Percentiles rank a stretch among this genome's conserved stretches.
Conservation (phyloP, 2,113 vertebrate species). For the Nicator chloris region DNA sequence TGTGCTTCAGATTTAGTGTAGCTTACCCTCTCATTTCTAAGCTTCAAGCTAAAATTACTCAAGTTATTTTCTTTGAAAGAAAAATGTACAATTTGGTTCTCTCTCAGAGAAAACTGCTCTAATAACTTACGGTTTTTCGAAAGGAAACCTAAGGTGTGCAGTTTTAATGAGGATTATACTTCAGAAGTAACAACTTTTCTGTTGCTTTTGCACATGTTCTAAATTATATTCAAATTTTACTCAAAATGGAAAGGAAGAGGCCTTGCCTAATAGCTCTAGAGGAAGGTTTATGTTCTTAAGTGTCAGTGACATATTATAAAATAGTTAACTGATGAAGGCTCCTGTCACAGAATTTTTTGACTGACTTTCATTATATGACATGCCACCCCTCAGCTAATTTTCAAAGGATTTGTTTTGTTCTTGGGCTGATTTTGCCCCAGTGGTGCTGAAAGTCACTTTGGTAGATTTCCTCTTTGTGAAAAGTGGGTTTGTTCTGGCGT, state of each 20-base stretch:
- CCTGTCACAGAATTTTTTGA: conserved; percentile 35
- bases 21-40: background rate
- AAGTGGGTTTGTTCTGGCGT: conserved; percentile 32
- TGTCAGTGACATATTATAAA: conserved; percentile 23
- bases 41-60: background rate
- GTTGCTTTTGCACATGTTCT: background rate
- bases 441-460: conserved; percentile 52
- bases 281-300: conserved; percentile 14
- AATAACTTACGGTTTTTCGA: background rate
- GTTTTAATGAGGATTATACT: background rate
- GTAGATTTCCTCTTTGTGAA: conserved; percentile 45
- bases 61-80: background rate
- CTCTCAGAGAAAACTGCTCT: background rate
- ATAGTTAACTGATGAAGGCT: conserved; percentile 43
- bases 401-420: background rate
- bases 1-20: background rate
- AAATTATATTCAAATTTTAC: background rate
- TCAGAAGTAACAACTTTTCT: background rate
- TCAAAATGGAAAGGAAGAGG: background rate
- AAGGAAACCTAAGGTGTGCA: background rate
- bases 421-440: conserved; percentile 5
- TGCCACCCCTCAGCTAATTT: conserved; percentile 34
- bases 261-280: background rate
- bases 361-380: conserved; percentile 48
- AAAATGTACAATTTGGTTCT: background rate